Evolutionary conservation across 2,797 vertebrate genomes (phyloP), one percentile per base, ranked within the genome.

Genomic region (Dromococcyx pavoninus): DNA sequence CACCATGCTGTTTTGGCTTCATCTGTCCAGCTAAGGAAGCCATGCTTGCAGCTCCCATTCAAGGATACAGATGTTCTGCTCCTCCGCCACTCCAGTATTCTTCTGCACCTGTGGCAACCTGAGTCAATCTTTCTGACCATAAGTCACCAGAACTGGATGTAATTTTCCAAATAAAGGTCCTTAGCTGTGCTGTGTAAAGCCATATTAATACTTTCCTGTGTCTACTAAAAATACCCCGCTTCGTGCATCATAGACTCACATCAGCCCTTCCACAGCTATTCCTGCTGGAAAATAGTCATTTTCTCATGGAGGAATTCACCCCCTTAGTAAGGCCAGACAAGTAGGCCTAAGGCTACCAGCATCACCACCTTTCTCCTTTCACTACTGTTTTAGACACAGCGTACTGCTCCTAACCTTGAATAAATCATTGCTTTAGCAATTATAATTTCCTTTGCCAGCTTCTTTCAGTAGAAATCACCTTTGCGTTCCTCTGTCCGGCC

Each of bases 151-250:
- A 90, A 93, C 4, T 14, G 56, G 86, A 75, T 1, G 4, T 73
- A 70, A 70, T 94, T 95, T 95, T 94, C 91, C 93, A 76, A 81
- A 81, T 11, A 4, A 86, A 21, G 75, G 79, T 88, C 90, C 73
- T 90, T 44, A 84, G 83, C 67, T 48, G 61, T 61, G 60, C 88
- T 37, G 67, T 35, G 33, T 51, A 72, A 89, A 84, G 43, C 43
- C 35, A 6, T 43, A 17, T 28, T 43, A 93, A 66, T 78, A 95
- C 86, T 93, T 95, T 84, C 90, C 77, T 48, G 37, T 91, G 51
- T 88, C 70, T 79, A 76, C 91, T 90, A 94, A 95, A 95, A 95
- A 94, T 88, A 93, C 60, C 41, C 27, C 0, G 1, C n/a, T 88
- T 41, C 2, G 28, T 90, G 91, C 90, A 91, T 86, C 80, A 50